Evolutionary conservation across 2,888 invertebrate genomes (phyloP).

Genomic region (Troides aeacus): DNA sequence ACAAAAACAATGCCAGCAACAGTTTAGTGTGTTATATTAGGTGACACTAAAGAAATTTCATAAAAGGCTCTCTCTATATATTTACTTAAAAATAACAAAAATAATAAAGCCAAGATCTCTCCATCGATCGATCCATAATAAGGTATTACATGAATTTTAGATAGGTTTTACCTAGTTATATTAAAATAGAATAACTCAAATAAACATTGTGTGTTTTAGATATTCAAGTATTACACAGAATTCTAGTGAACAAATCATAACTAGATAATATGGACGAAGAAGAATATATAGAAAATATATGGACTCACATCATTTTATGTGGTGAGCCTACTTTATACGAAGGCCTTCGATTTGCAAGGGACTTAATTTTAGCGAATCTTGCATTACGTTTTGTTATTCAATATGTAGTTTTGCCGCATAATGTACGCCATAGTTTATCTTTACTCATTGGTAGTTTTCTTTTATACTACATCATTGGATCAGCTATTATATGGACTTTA

Average conservation of each 20-base stretch:
- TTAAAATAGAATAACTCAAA: background rate
- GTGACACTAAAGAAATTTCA: background rate
- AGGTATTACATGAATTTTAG: background rate
- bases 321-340: constrained; percentile 72
- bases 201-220: constrained; percentile 9
- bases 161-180: background rate
- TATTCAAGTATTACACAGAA: constrained; percentile 1
- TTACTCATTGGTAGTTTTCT: constrained; percentile 69
- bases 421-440: constrained; percentile 68
- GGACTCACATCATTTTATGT: constrained; percentile 66
- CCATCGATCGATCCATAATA: background rate
- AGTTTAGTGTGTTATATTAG: background rate
- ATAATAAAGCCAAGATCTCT: background rate
- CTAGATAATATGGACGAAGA: constrained; percentile 60
- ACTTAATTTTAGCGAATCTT: constrained; percentile 70
- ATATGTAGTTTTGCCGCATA: constrained; percentile 62
- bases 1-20: background rate
- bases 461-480: constrained; percentile 65
- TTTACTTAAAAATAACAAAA: background rate
- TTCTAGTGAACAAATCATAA: constrained; percentile 4
- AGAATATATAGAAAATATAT: constrained; percentile 59
- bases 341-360: constrained; percentile 73
- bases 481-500: constrained; percentile 68
- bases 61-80: background rate
- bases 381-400: constrained; percentile 64